phyloP scores from a whole-genome alignment of 2,113 vertebrate genomes.

The Pelecanus crispus region DNA sequence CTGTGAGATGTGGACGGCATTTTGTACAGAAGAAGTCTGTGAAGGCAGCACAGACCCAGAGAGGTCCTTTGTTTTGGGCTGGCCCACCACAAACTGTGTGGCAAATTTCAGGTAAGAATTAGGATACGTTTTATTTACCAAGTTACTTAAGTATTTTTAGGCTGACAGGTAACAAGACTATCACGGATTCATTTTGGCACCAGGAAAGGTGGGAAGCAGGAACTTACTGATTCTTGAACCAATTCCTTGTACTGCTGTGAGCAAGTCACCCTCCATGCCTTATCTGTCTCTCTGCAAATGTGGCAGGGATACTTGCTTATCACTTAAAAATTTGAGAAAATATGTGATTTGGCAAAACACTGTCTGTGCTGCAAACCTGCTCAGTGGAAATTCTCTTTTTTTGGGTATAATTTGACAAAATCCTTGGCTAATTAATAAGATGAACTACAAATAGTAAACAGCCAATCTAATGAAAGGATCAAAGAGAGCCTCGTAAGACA shows the following conservation, averaged over 20 bases:
- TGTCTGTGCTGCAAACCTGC: background rate
- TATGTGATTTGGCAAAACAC: background rate
- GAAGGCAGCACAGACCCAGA: slow-evolving; percentile 82
- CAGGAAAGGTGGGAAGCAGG: background rate
- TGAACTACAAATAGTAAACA: background rate
- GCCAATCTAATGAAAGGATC: background rate
- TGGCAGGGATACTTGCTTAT: fast-evolving
- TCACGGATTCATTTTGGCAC: background rate
- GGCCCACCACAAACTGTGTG: slow-evolving; percentile 94
- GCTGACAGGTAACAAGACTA: background rate
- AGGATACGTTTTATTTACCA: background rate
- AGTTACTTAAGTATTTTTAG: background rate
- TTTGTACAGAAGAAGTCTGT: slow-evolving; percentile 90
- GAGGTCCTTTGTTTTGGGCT: slow-evolving; percentile 90
- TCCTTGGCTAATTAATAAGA: background rate
- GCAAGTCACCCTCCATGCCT: background rate
- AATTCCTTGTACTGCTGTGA: background rate
- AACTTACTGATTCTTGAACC: background rate
- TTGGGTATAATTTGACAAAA: background rate
- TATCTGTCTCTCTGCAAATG: background rate
- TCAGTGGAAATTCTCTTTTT: background rate
- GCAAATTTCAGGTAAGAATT: slow-evolving; percentile 88
- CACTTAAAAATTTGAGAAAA: background rate
- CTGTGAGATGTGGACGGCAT: slow-evolving; percentile 92
- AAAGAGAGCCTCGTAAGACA: background rate